phyloP scores from a whole-genome alignment of 30 jellyfish, hydroid and myxozoan genomes.

The Mastigias papua region DNA sequence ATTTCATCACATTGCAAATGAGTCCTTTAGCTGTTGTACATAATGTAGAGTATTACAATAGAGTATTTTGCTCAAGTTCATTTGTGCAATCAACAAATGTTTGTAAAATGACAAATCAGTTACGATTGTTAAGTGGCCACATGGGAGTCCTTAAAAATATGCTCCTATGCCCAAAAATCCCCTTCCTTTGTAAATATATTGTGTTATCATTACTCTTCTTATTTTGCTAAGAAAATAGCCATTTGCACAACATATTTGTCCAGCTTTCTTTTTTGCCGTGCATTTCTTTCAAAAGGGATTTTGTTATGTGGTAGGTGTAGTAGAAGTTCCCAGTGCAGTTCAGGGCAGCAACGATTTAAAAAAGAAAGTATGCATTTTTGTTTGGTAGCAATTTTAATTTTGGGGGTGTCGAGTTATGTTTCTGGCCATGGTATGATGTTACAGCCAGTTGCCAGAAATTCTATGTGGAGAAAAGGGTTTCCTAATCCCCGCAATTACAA shows the following conservation, averaged over 20 bases:
- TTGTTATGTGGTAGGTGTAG: background rate
- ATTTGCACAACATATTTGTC: background rate
- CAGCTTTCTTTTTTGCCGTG: background rate
- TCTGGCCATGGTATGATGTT: constrained; percentile 82
- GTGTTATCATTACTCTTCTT: background rate
- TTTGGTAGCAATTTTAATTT: background rate
- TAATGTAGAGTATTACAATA: too few species aligned
- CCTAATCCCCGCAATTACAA: constrained; percentile 75
- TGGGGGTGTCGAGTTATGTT: background rate
- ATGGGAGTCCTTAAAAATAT: background rate
- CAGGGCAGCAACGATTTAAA: background rate
- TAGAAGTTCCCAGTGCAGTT: background rate
- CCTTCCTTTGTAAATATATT: background rate
- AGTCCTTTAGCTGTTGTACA: too few species aligned
- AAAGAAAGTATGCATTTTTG: background rate
- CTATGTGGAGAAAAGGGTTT: constrained; percentile 87
- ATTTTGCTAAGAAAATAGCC: background rate
- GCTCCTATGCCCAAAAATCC: background rate
- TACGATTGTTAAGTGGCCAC: background rate
- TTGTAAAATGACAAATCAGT: background rate
- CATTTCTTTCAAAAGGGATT: background rate
- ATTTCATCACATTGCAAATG: too few species aligned
- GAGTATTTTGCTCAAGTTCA: background rate
- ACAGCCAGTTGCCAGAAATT: constrained; percentile 81
- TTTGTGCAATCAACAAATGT: background rate